phyloP scores from a whole-genome alignment of 2,888 invertebrate species.

The Harpalus rufipes region DNA sequence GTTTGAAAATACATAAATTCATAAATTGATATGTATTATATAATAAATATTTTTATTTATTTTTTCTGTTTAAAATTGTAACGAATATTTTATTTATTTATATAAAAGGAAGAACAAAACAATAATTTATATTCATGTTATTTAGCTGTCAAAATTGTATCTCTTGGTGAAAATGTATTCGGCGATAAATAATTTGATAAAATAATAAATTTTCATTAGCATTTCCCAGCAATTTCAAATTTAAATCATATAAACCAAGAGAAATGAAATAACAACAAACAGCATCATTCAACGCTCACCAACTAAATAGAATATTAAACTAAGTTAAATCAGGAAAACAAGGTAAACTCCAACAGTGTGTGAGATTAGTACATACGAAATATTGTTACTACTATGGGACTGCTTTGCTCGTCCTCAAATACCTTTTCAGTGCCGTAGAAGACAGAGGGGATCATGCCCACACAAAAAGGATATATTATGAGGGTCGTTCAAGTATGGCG shows the following conservation, averaged over 20 bases:
- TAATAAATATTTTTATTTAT: no score
- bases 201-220: conserved; percentile 28
- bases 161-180: neutral
- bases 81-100: neutral
- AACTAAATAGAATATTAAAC: conserved; percentile 55
- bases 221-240: conserved; percentile 9
- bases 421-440: conserved; percentile 1
- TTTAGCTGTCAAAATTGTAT: neutral
- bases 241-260: conserved; percentile 41
- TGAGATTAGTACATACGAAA: conserved; percentile 39
- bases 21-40: no score
- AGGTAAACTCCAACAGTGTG: conserved; percentile 43
- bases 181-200: neutral
- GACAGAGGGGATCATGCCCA: neutral
- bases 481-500: no score
- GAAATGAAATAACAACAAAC: conserved; percentile 51
- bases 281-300: conserved; percentile 42
- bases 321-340: conserved; percentile 42
- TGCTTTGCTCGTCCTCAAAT: neutral
- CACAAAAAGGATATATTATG: neutral
- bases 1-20: no score
- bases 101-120: neutral
- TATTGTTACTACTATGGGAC: conserved; percentile 26
- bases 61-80: no score
- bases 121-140: neutral